Evolutionary conservation across 2,113 vertebrate genomes (phyloP), one percentile per base, ranked within the genome.

Genomic region (Syngnathus scovelli): DNA sequence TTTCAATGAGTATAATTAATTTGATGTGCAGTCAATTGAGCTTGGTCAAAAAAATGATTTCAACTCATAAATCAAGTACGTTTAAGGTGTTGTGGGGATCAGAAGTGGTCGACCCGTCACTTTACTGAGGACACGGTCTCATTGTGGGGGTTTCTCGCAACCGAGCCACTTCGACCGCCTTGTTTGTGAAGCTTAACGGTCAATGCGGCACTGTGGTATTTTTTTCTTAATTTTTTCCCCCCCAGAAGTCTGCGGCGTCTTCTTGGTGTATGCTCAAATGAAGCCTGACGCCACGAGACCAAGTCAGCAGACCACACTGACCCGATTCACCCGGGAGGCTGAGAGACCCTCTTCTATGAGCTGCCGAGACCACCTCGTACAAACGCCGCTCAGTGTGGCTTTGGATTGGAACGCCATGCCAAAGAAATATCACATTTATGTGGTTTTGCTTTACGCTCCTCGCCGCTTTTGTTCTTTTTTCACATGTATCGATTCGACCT

Each of bases 171-270:
- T 86, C 69, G 83, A 63, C 5, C 15, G 23, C 71, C 64, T 66
- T 72, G 75, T 67, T 77, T 72, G 61, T 81, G 80, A 83, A 78
- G 81, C 75, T 60, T 43, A 62, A 75, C 65, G 48, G 83, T 89
- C 84, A 90, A 90, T 90, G 85, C 54, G 59, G 81, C 84, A 88
- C 80, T 90, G 88, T 88, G 83, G 85, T 77, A 78, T 84, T 87
- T 81, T 79, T 64, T 15, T 61, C 5, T 2, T 8, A 1, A 9
- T 9, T 23, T 23, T 23, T n/a, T 1, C 3, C 41, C 21, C 12
- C 21, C 38, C 6, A 78, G 77, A 61, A 79, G 80, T 76, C 78
- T 84, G 78, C 72, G 75, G 85, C 80, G 84, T 85, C 72, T 68
- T 79, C 56, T 59, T 84, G 85, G 79, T 79, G 65, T 41, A 64